Conservation (phyloP, 2,888 invertebrate genomes). For the Tupiocoris notatus region DNA sequence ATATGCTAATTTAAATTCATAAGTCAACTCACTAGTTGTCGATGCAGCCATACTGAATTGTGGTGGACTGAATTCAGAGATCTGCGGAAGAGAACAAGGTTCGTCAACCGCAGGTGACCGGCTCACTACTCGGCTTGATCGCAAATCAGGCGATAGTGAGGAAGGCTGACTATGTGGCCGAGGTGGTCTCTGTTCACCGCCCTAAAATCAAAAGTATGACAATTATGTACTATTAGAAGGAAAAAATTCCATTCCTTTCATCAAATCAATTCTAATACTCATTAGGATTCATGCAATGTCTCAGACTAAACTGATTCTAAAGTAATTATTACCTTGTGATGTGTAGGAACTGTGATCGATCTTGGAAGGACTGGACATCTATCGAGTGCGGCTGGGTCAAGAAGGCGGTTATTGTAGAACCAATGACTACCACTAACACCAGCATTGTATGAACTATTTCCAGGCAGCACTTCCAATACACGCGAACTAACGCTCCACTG, state of each 20-base stretch:
- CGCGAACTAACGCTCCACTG: conserved; percentile 58
- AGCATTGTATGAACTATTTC: conserved; percentile 41
- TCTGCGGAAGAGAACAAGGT: conserved; percentile 55
- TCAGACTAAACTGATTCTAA: too few species aligned
- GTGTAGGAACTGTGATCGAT: conserved; percentile 49
- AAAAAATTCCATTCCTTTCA: too few species aligned
- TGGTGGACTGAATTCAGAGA: conserved; percentile 58
- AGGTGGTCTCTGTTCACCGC: conserved; percentile 47
- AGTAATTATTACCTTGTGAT: conserved; percentile 42
- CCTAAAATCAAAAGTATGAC: conserved; percentile 24
- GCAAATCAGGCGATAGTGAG: conserved; percentile 50
- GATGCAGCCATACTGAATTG: conserved; percentile 63
- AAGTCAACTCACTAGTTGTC: conserved; percentile 64
- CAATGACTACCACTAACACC: conserved; percentile 49
- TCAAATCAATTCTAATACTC: too few species aligned
- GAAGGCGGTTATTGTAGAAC: conserved; percentile 52
- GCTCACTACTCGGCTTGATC: conserved; percentile 40
- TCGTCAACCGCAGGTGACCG: conserved; percentile 50
- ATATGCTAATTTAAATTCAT: too few species aligned
- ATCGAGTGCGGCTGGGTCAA: conserved; percentile 50
- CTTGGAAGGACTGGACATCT: conserved; percentile 47
- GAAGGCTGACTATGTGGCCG: conserved; percentile 50
- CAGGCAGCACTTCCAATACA: conserved; percentile 51
- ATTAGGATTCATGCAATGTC: too few species aligned
- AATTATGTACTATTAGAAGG: too few species aligned